Evolutionary conservation across 2,113 vertebrate genomes (phyloP), one percentile per base, ranked within the genome.

Genomic region (Triplophysa siluroides): DNA sequence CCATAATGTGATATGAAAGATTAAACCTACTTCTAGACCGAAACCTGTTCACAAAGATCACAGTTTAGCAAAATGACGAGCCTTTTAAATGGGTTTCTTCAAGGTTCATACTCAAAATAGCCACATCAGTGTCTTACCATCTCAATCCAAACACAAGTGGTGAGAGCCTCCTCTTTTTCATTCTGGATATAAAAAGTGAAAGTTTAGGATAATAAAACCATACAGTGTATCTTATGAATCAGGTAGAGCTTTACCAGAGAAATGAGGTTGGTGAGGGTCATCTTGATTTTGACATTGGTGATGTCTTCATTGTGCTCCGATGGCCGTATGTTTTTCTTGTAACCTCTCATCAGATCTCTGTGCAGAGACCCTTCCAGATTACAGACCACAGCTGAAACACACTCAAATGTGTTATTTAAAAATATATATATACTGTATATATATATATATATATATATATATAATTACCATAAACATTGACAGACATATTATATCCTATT

Each of bases 231-330:
- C 7, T 38, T 38, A 38, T 38, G 7, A 38, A 6, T 7, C 33
- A 81, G 85, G 94, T 92, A 66, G 21, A n/a, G 21, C 24, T n/a
- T 43, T 56, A 98, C 96, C 94, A 99, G 86, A 70, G 97, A 97
- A 89, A 99, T 98, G 83, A 99, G 95, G 86, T 99, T 99, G 86
- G 97, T 99, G 80, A 99, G 95, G 0, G 96, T 99, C 86, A 99
- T 94, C 91, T 98, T 99, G 83, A 99, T 91, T 78, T 89, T 89
- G 67, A 99, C 95, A 0, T 94, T 91, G 1, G 94, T 94, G 85
- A 98, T 77, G 8, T 96, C 94, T 0, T 90, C 84, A 3, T 90
- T 90, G 0, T 6, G 83, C 83, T 92, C 84, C 0, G 92, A 92
- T 0, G 96, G 97, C 0, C 94, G 92, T 62, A 98, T 89, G 1